A percentile compares a stretch with the other conserved stretches of the same genome.
phyloP scores from a whole-genome alignment of 2,113 vertebrate species.

The Entelurus aequoreus region DNA sequence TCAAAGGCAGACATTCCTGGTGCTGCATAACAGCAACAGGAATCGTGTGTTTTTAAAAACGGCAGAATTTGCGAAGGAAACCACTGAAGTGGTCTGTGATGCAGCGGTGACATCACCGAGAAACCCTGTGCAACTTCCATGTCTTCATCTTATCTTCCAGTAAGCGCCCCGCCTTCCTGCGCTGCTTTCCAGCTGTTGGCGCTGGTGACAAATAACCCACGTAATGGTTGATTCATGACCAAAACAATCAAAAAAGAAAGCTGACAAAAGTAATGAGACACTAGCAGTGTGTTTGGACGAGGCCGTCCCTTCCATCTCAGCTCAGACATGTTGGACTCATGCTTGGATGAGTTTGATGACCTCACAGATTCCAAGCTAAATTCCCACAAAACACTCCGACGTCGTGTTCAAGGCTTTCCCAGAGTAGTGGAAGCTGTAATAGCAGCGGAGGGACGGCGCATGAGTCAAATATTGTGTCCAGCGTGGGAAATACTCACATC shows the following conservation, averaged over 20 bases:
- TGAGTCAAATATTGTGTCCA: neutral
- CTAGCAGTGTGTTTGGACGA: neutral
- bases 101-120: conserved; percentile 1
- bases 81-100: neutral
- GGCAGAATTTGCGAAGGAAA: neutral
- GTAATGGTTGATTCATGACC: neutral
- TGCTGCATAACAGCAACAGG: neutral
- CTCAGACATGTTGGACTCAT: neutral
- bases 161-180: conserved; percentile 6
- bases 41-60: neutral
- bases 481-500: neutral
- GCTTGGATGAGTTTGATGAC: neutral
- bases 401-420: neutral
- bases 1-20: neutral
- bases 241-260: neutral
- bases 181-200: conserved; percentile 15
- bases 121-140: neutral
- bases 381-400: neutral
- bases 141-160: conserved; percentile 5
- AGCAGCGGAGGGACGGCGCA: neutral
- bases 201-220: neutral
- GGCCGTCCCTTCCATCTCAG: neutral
- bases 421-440: neutral
- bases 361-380: no score
- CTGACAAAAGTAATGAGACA: no score